These are phyloP conservation scores for Maniola hyperantus DNA, from an alignment of 2,888 invertebrate genomes.

Conservation along the genomic window DNA sequence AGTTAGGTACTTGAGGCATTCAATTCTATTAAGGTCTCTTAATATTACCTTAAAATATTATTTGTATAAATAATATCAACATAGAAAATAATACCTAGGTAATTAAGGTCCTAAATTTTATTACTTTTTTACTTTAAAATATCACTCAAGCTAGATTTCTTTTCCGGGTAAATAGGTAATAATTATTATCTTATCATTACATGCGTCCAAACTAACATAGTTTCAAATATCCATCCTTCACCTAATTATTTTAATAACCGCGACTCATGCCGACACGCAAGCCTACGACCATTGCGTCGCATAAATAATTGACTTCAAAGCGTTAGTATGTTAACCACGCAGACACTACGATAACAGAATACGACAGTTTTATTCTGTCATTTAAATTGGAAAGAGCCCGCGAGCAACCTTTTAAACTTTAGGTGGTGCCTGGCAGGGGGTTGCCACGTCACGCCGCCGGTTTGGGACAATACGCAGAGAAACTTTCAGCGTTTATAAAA, in stretches of 20 bases:
- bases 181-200: not conserved
- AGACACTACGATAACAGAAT: not conserved
- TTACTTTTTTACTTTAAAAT: not conserved
- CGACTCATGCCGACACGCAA: slow-evolving; percentile 9
- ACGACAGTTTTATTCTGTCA: not conserved
- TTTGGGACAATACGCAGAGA: too few species aligned
- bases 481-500: too few species aligned
- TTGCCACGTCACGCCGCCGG: too few species aligned
- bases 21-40: too few species aligned
- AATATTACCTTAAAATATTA: too few species aligned
- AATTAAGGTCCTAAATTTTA: too few species aligned
- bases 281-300: slow-evolving; percentile 1
- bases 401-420: too few species aligned
- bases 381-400: too few species aligned
- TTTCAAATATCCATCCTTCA: slow-evolving; percentile 11
- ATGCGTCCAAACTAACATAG: slow-evolving; percentile 11
- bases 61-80: too few species aligned
- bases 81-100: too few species aligned
- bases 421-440: too few species aligned
- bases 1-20: too few species aligned
- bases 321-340: not conserved
- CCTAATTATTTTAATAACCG: slow-evolving; percentile 10
- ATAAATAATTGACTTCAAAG: not conserved
- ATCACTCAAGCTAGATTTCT: not conserved
- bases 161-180: slow-evolving; percentile 1